Evolutionary conservation across 2,797 vertebrate genomes (phyloP).

Genomic region (Todus mexicanus): DNA sequence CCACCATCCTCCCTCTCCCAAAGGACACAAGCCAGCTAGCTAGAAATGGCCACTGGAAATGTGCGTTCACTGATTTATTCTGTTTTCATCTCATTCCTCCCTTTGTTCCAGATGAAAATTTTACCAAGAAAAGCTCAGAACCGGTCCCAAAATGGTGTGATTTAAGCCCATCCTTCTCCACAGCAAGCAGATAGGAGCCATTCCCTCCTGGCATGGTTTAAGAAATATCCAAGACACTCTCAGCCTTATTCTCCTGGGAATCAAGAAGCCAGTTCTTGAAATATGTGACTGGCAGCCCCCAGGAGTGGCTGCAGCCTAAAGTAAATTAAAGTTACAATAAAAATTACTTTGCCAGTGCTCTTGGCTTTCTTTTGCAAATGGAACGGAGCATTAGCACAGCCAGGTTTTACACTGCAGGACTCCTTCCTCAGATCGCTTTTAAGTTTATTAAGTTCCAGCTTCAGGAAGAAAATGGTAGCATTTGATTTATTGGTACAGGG

Average conservation of each 20-base stretch:
- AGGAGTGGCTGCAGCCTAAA: not conserved
- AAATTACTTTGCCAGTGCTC: not conserved
- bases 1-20: not conserved
- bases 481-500: not conserved
- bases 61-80: not conserved
- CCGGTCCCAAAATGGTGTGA: not conserved
- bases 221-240: not conserved
- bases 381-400: not conserved
- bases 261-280: not conserved
- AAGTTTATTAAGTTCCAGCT: slow-evolving; percentile 5
- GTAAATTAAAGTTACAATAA: not conserved
- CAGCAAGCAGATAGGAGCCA: not conserved
- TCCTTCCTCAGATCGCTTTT: slow-evolving; percentile 21
- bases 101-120: not conserved
- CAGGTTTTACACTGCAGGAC: not conserved
- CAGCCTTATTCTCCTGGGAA: not conserved
- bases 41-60: not conserved
- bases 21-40: not conserved
- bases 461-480: not conserved
- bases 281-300: not conserved
- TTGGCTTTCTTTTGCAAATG: not conserved
- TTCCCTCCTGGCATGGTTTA: not conserved
- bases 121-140: not conserved
- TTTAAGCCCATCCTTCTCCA: not conserved
- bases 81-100: not conserved